These are phyloP conservation scores for Penaeus chinensis DNA, from an alignment of 1,140 invertebrate genomes.

Conservation along the genomic window DNA sequence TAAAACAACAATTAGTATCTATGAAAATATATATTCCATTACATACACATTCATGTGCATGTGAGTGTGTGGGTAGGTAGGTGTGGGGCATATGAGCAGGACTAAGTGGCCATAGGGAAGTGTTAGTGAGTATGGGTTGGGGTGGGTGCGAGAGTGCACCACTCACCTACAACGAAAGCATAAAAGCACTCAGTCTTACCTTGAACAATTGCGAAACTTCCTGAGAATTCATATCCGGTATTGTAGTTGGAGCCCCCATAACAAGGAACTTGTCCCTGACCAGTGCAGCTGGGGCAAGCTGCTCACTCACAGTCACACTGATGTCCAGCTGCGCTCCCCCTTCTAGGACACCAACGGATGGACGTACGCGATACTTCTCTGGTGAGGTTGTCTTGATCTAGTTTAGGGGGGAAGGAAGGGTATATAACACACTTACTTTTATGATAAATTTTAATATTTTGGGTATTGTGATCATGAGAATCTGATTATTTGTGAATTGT, in stretches of 20 bases:
- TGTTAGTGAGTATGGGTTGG: too few species aligned
- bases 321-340: conserved; percentile 70
- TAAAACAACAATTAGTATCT: neutral
- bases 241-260: conserved; percentile 69
- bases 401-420: conserved; percentile 34
- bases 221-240: conserved; percentile 31
- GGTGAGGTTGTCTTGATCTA: conserved; percentile 85
- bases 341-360: conserved; percentile 81
- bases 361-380: conserved; percentile 90
- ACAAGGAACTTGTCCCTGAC: conserved; percentile 79
- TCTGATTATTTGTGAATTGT: too few species aligned
- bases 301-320: conserved; percentile 72
- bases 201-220: conserved; percentile 62
- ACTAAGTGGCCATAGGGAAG: too few species aligned
- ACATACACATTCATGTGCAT: neutral
- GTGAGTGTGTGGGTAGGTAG: too few species aligned
- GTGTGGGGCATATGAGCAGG: too few species aligned
- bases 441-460: too few species aligned
- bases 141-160: too few species aligned
- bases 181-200: conserved; percentile 20
- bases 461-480: too few species aligned
- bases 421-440: neutral
- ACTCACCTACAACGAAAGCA: neutral
- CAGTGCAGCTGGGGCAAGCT: conserved; percentile 71
- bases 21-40: neutral